Evolutionary conservation across 2,888 invertebrate species (phyloP), one percentile per base, ranked within the genome.

Genomic region (Meganola albula): DNA sequence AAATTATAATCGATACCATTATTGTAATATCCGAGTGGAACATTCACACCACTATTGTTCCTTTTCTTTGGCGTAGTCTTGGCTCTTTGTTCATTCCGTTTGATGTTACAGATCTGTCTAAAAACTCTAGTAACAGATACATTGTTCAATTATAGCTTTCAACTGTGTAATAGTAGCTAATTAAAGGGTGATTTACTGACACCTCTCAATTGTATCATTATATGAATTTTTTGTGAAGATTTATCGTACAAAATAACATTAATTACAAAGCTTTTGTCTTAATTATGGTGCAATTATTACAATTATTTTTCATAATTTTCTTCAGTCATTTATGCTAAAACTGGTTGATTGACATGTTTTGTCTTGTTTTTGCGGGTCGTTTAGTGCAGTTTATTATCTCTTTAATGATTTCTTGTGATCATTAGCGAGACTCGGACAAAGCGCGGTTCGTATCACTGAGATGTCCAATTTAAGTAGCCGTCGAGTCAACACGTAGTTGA

Each of bases 1-100:
- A 84, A 85, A 85, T 85, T 85, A 85, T 85, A 83, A 84, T 80
- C 84, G 84, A 85, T 83, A 83, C 84, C 82, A 84, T 83, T 85
- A 85, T 85, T 84, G 84, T 84, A 80, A 83, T 79, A 83, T 77
- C 73, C 70, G 58, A 73, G 66, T 74, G 73, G 72, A 74, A 78
- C 78, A 76, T 71, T 78, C 74, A 68, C 76, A 74, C 68, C 64
- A 66, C 78, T 76, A 78, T 82, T 83, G 78, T 82, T 74, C 64
- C 57, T 69, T 72, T 73, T 73, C 73, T 72, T 67, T 55, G 52
- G 50, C 53, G 52, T 53, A 60, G 54, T 55, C 46, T 53, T 57
- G 55, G 43, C 48, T 61, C 65, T 65, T 70, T 68, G 64, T 70
- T 63, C 48, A 34, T 48, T 34, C 35, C 48, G 48, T 57, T 45